These are phyloP conservation scores for Anthoscopus minutus DNA, from an alignment of 2,113 vertebrate genomes.

Conservation along the genomic window DNA sequence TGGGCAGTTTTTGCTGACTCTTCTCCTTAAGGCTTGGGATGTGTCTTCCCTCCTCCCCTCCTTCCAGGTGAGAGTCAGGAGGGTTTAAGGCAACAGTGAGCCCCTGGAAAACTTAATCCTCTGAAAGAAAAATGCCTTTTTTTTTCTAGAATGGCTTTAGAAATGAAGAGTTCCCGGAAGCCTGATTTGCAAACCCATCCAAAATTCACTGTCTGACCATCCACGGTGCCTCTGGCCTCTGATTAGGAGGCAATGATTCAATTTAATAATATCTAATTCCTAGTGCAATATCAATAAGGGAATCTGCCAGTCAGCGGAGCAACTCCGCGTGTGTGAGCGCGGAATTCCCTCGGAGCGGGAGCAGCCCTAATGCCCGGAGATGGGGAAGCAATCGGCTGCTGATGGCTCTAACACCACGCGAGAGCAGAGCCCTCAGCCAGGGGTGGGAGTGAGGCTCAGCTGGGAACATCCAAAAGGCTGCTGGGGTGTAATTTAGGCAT, in stretches of 20 bases:
- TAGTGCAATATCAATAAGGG: neutral
- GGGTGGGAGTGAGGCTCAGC: neutral
- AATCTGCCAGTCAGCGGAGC: neutral
- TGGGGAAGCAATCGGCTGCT: neutral
- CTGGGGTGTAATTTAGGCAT: neutral
- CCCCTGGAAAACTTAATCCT: neutral
- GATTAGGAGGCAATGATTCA: neutral
- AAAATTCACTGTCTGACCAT: neutral
- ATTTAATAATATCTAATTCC: neutral
- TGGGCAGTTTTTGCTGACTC: neutral
- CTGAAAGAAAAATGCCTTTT: neutral
- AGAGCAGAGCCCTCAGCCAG: neutral
- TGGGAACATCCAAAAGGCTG: fast-evolving
- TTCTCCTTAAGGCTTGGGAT: neutral
- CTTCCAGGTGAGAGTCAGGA: neutral
- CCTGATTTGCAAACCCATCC: neutral
- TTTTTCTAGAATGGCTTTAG: neutral
- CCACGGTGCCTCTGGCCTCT: neutral
- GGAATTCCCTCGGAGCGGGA: neutral
- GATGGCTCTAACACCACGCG: neutral
- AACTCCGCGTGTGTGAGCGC: fast-evolving
- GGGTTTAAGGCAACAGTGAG: neutral
- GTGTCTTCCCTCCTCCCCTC: neutral
- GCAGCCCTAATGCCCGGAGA: neutral
- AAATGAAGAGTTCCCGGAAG: neutral